Base-by-base conservation (phyloP, 2,113 vertebrate species). In the Cacatua alba region DNA sequence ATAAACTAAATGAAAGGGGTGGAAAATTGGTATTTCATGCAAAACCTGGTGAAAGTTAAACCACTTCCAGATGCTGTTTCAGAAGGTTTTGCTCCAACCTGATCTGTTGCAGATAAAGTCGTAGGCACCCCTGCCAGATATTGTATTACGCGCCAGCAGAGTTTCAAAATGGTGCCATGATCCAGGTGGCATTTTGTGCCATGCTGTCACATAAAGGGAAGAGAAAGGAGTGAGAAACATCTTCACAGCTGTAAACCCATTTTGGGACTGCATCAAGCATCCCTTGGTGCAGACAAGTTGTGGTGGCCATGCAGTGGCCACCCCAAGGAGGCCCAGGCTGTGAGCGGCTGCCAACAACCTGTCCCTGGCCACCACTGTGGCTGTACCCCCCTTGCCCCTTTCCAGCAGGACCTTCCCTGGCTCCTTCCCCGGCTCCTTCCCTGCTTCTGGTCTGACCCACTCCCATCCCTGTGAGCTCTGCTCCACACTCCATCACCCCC, bases 21-120 rank as follows among this genome's bases (percentile, higher is more conserved):
- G 86, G 95, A 97, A 97, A 97, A 96, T 93, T 94, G 96, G 95
- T 95, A 76, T 95, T 97, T 95, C 95, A 96, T 96, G 88, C 92
- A 95, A 93, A 95, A 96, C 82, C 84, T 93, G 88, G 91, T 37
- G 4, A 95, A 90, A 70, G 83, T 92, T 88, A 97, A 96, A 96
- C 88, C 92, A 65, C 35, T 97, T 96, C 96, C 96, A 96, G 95
- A 96, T 96, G 96, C 86, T 91, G 77, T 82, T 83, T 92, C 62
- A 88, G 93, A 91, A 94, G 41, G 83, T 88, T 94, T 95, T 83
- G 43, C 92, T 94, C 88, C 86, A 93, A 82, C 77, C 43, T 79
- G 92, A 90, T 92, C 88, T 91, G 88, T 52, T 94, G 82, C 80
- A 95, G 96, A 96, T 96, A 96, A 96, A 94, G 72, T 29, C 0